A percentile compares a stretch with the other conserved stretches of the same genome.
phyloP scores from a whole-genome alignment of 1,140 invertebrate genomes.

The Whitmania pigra region DNA sequence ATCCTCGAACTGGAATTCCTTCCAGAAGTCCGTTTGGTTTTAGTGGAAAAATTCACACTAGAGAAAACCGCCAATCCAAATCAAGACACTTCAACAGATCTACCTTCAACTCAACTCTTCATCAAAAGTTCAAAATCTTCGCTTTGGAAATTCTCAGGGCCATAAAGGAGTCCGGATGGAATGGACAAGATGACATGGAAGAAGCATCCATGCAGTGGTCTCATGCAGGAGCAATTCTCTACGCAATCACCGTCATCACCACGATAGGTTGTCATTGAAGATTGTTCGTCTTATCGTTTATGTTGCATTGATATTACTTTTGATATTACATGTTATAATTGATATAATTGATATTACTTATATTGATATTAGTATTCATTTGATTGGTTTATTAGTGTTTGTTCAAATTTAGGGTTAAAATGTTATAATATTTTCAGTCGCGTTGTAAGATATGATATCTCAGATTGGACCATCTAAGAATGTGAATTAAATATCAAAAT shows the following conservation, averaged over 20 bases:
- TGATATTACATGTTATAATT: too few relatives aligned
- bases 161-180: constrained; percentile 43
- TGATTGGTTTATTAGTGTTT: not conserved
- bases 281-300: not conserved
- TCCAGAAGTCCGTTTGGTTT: not conserved
- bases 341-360: too few relatives aligned
- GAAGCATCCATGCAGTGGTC: constrained; percentile 51
- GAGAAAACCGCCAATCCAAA: too few relatives aligned
- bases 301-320: not conserved
- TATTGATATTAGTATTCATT: too few relatives aligned
- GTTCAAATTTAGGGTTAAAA: not conserved
- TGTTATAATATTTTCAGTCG: too few relatives aligned
- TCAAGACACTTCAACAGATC: too few relatives aligned
- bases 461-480: too few relatives aligned
- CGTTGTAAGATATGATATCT: too few relatives aligned
- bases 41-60: not conserved
- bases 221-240: constrained; percentile 63
- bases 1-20: not conserved
- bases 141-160: constrained; percentile 13
- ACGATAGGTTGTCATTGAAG: constrained; percentile 55
- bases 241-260: constrained; percentile 70
- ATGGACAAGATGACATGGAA: constrained; percentile 55
- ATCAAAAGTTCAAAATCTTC: constrained; percentile 26
- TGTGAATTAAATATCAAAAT: too few relatives aligned
- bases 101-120: not conserved